A percentile compares a stretch with the other conserved stretches of the same genome.
These are phyloP conservation scores for Lophochroa leadbeateri DNA, from an alignment of 2,113 vertebrate species.

Conservation along the genomic window DNA sequence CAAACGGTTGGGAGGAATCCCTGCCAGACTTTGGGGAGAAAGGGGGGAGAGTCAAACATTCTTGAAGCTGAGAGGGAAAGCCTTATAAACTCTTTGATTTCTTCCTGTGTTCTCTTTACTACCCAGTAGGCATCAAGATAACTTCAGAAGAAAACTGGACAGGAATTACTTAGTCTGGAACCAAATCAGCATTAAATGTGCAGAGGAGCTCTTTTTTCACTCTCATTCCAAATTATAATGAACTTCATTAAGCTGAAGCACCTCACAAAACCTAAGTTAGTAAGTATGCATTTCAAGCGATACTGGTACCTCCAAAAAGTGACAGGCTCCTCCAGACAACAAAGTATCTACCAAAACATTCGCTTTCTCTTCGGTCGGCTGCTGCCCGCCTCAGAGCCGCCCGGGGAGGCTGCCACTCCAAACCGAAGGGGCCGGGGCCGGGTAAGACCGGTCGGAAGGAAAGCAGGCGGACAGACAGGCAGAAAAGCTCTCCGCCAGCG, in stretches of 20 bases:
- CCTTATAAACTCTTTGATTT: background rate
- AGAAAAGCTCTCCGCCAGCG: background rate
- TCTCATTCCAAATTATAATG: background rate
- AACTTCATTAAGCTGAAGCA: background rate
- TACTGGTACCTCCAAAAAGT: accelerated
- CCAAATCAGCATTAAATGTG: background rate
- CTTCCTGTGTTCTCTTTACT: background rate
- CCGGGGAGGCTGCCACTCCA: accelerated
- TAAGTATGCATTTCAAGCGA: background rate
- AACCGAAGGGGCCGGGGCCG: no score
- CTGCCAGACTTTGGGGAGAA: background rate
- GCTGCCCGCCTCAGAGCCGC: background rate
- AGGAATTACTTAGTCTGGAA: background rate
- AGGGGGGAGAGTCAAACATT: background rate
- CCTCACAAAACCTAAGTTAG: background rate
- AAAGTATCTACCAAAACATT: accelerated
- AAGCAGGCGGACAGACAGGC: background rate
- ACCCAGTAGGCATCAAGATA: accelerated
- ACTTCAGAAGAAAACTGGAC: background rate
- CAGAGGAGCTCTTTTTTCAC: background rate
- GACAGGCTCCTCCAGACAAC: background rate
- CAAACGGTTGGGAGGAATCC: background rate
- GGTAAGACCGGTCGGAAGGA: background rate
- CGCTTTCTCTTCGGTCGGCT: accelerated
- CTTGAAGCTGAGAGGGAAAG: background rate